Evolutionary conservation across 2,888 invertebrate species (phyloP).

Genomic region (Cantharis rustica): DNA sequence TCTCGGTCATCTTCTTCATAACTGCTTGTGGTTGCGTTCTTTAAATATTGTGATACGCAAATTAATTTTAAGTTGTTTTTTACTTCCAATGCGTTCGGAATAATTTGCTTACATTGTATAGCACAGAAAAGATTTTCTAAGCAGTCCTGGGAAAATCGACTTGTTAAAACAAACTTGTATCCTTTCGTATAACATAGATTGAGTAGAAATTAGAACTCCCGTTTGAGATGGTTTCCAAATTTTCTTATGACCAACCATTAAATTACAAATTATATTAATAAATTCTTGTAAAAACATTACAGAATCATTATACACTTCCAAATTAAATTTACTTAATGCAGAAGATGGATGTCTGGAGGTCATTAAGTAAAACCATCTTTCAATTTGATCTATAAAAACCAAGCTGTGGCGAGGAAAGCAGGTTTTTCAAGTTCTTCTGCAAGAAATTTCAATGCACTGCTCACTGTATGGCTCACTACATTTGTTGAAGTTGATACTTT

Average conservation of each 20-base stretch:
- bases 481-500: neutral
- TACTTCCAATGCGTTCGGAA: too few species aligned
- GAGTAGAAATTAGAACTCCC: neutral
- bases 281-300: neutral
- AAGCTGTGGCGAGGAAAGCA: neutral
- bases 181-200: conserved; percentile 29
- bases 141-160: too few species aligned
- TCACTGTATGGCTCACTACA: neutral
- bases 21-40: too few species aligned
- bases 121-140: too few species aligned
- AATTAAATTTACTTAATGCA: neutral
- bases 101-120: too few species aligned
- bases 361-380: conserved; percentile 1
- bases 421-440: neutral
- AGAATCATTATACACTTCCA: neutral
- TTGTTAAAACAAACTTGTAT: conserved; percentile 22
- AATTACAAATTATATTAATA: neutral
- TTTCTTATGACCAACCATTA: neutral
- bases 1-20: too few species aligned
- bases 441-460: neutral
- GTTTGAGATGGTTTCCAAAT: too few species aligned
- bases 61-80: too few species aligned
- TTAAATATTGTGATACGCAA: too few species aligned
- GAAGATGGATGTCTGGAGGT: neutral
- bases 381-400: neutral